Conservation (phyloP, 2,797 vertebrate genomes). For the Peromyscus attwateri region DNA sequence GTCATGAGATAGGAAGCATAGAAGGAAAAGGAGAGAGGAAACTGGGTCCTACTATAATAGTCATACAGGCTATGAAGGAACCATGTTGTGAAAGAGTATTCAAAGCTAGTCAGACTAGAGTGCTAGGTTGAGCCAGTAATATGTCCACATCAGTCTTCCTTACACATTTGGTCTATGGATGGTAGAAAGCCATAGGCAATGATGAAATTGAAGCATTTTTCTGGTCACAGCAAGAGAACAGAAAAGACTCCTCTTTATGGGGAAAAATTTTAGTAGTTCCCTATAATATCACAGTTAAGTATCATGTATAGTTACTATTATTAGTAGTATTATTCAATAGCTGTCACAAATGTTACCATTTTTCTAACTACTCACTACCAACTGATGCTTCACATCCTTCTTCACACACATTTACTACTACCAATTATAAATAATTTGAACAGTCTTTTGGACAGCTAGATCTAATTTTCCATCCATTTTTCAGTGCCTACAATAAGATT, state of each 20-base stretch:
- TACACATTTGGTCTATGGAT: not conserved
- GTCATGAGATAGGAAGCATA: not conserved
- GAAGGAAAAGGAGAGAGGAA: not conserved
- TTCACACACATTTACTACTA: not conserved
- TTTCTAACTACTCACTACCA: not conserved
- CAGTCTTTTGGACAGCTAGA: not conserved
- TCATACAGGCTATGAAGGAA: not conserved
- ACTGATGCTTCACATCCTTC: not conserved
- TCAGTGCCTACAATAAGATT: not conserved
- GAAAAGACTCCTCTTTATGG: not conserved
- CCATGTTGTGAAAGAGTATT: not conserved
- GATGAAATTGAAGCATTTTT: not conserved
- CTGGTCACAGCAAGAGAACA: not conserved
- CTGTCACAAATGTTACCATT: not conserved
- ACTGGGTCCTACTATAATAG: not conserved
- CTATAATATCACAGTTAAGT: not conserved
- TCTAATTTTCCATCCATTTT: not conserved
- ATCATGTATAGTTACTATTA: not conserved
- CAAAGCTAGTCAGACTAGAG: not conserved
- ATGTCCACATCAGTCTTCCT: not conserved
- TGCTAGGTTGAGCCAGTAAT: no score
- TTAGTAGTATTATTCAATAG: not conserved
- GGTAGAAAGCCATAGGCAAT: rapidly evolving
- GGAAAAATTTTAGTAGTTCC: not conserved
- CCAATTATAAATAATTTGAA: not conserved